phyloP scores from a whole-genome alignment of 2,797 vertebrate genomes.

The Neosilurus hyrtlii region DNA sequence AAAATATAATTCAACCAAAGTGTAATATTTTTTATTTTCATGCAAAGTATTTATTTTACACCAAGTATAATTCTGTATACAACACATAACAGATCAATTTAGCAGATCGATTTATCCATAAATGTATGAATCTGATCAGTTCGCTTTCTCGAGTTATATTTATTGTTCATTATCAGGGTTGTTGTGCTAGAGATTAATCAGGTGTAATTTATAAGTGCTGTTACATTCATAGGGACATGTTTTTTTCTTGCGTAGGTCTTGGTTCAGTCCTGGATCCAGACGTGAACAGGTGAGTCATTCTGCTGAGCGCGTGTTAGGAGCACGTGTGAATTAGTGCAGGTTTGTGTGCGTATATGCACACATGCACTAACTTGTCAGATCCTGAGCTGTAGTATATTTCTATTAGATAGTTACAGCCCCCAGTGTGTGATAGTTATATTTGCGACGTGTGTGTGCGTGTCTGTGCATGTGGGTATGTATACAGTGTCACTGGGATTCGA shows the following conservation, averaged over 20 bases:
- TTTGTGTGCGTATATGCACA: neutral
- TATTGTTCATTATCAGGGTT: neutral
- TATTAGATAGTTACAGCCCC: neutral
- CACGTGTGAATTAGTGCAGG: neutral
- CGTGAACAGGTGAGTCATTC: constrained; percentile 72
- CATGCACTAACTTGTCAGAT: neutral
- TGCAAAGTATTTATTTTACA: too few relatives aligned
- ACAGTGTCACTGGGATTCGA: constrained; percentile 84
- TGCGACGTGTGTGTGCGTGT: neutral
- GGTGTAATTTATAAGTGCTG: neutral
- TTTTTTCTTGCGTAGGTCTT: constrained; percentile 64
- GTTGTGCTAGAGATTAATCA: neutral
- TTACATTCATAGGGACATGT: neutral
- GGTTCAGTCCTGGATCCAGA: constrained; percentile 73
- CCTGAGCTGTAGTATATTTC: neutral
- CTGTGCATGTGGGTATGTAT: constrained; percentile 33
- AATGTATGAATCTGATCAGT: too few relatives aligned
- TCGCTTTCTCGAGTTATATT: neutral
- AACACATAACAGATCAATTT: too few relatives aligned
- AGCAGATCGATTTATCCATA: too few relatives aligned
- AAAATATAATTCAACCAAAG: too few relatives aligned
- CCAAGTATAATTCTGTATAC: too few relatives aligned
- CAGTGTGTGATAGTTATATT: neutral
- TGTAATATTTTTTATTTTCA: too few relatives aligned
- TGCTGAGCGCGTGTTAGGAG: neutral